These are phyloP conservation scores for Cantharis rufa DNA, from an alignment of 2,888 invertebrate genomes.

Conservation along the genomic window DNA sequence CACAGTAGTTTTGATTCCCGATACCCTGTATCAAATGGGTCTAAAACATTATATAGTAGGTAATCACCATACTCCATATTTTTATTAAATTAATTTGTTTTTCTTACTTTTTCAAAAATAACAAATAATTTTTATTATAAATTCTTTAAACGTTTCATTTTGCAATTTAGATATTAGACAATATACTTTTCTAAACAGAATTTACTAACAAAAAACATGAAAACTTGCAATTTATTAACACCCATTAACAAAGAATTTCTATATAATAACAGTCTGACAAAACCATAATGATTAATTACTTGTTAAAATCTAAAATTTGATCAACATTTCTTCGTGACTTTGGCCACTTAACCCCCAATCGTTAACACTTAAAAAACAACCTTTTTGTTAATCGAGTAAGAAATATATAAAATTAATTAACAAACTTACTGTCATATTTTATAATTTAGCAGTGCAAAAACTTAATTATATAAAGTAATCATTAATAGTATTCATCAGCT, in stretches of 20 bases:
- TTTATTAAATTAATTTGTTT: not conserved
- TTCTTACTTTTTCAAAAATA: no score
- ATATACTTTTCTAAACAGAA: not conserved
- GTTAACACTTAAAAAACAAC: slow-evolving; percentile 13
- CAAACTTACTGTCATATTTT: slow-evolving; percentile 10
- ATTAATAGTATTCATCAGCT: slow-evolving; percentile 13
- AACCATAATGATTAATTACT: slow-evolving; percentile 44
- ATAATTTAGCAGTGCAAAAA: slow-evolving; percentile 11
- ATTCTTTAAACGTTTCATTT: not conserved
- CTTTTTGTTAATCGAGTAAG: slow-evolving; percentile 1
- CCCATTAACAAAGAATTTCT: slow-evolving; percentile 5
- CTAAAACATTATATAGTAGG: no score
- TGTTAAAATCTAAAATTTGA: slow-evolving; percentile 40
- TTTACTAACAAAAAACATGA: not conserved
- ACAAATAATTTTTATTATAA: not conserved
- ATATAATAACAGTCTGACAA: slow-evolving; percentile 17
- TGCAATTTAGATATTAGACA: not conserved
- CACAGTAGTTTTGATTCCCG: no score
- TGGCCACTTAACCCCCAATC: slow-evolving; percentile 28
- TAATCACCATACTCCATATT: not conserved
- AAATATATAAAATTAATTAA: slow-evolving; percentile 14
- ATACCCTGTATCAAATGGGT: no score
- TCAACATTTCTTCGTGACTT: slow-evolving; percentile 25
- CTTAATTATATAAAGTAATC: slow-evolving; percentile 15
- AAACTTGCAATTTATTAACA: slow-evolving; percentile 9